phyloP scores from a whole-genome alignment of 2,888 invertebrate genomes.

The Alcis repandata region DNA sequence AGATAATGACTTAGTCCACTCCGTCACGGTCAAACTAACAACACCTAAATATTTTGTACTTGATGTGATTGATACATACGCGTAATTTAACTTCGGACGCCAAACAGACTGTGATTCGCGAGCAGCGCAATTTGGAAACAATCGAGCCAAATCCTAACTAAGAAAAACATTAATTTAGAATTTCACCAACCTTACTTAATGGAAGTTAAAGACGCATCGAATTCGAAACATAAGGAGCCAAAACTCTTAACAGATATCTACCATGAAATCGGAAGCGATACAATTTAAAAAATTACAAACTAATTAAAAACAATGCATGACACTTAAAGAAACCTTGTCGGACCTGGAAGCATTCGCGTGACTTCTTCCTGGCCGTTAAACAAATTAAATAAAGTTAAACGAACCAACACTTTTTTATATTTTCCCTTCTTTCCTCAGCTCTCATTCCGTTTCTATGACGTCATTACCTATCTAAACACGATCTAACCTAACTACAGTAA shows the following conservation, averaged over 20 bases:
- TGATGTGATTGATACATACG: constrained; percentile 68
- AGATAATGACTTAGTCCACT: constrained; percentile 66
- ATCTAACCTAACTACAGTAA: constrained; percentile 72
- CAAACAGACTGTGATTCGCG: constrained; percentile 71
- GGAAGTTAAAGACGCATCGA: constrained; percentile 60
- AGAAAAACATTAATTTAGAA: constrained; percentile 58
- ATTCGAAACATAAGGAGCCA: constrained; percentile 62
- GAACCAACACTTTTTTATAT: constrained; percentile 58
- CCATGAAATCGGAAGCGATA: constrained; percentile 70
- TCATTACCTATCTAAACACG: constrained; percentile 73
- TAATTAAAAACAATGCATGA: constrained; percentile 69
- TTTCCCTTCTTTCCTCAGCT: constrained; percentile 56
- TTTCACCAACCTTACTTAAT: constrained; percentile 65
- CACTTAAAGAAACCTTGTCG: constrained; percentile 66
- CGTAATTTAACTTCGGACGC: constrained; percentile 73
- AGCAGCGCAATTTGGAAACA: constrained; percentile 55
- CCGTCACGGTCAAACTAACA: constrained; percentile 64
- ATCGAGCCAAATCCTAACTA: constrained; percentile 46
- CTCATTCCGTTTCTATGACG: constrained; percentile 79
- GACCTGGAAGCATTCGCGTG: constrained; percentile 80
- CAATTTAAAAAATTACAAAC: constrained; percentile 73
- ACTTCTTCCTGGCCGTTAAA: constrained; percentile 71
- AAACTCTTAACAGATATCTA: constrained; percentile 68
- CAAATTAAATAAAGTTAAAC: constrained; percentile 67
- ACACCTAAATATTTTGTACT: constrained; percentile 80